Percentiles rank a stretch among this genome's conserved stretches.
phyloP scores from a whole-genome alignment of 2,113 vertebrate species.

The Scartelaos histophorus region DNA sequence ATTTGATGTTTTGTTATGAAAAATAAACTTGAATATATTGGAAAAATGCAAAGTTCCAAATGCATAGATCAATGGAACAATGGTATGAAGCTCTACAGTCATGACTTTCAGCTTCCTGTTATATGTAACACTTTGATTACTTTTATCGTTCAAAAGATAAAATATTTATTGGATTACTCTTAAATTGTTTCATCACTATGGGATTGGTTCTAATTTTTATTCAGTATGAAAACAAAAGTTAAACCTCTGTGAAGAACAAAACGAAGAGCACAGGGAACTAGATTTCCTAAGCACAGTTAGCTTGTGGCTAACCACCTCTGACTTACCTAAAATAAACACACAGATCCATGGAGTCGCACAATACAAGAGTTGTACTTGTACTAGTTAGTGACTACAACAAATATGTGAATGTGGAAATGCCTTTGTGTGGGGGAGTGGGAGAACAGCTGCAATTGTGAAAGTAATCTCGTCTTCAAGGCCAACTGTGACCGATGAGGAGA shows the following conservation, averaged over 20 bases:
- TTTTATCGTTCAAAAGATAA: no score
- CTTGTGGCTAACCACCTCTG: not conserved
- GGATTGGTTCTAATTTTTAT: no score
- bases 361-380: no score
- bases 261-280: not conserved
- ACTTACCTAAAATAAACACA: not conserved
- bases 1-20: no score
- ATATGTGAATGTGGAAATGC: slow-evolving; percentile 49
- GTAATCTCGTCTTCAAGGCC: slow-evolving; percentile 60
- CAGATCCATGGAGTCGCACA: not conserved
- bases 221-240: not conserved
- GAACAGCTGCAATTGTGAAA: slow-evolving; percentile 74
- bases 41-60: no score
- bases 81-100: no score
- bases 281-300: not conserved
- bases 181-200: no score
- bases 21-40: no score
- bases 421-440: slow-evolving; percentile 53
- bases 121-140: no score
- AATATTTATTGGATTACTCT: no score
- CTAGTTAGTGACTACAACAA: not conserved
- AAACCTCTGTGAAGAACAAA: not conserved
- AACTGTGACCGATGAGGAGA: slow-evolving; percentile 56
- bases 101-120: no score
- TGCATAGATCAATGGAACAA: no score